Evolutionary conservation across 37 sponge, comb jelly and placozoan genomes (phyloP).

Genomic region (Haliclona indistincta): DNA sequence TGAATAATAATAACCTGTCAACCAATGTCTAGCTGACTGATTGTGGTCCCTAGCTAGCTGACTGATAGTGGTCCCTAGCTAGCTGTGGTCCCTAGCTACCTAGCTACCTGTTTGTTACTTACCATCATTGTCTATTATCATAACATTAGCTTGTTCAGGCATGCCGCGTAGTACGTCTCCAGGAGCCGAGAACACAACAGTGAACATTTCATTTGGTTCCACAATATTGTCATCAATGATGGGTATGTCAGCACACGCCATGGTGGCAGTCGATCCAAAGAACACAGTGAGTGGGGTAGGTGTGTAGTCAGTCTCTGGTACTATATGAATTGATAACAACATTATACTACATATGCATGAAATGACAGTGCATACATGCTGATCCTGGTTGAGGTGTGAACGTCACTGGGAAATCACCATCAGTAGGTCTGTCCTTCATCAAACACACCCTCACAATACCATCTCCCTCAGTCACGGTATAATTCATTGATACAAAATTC

Average conservation of each 20-base stretch:
- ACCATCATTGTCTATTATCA: conserved; percentile 13
- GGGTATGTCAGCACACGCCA: not conserved
- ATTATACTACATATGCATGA: not conserved
- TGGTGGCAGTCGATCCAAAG: not conserved
- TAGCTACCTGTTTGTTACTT: not conserved
- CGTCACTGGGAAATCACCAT: not conserved
- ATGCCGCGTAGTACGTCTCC: no score
- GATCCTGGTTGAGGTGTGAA: not conserved
- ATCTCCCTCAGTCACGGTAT: conserved; percentile 16
- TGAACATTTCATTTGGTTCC: conserved; percentile 2
- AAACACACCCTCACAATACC: conserved; percentile 10
- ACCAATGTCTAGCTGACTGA: no score
- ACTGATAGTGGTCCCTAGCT: no score
- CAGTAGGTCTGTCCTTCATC: not conserved
- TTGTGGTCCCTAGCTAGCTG: no score
- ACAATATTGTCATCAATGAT: conserved; percentile 7
- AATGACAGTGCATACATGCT: conserved; percentile 25
- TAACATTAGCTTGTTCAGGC: no score
- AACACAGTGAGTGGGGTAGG: not conserved
- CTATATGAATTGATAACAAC: not conserved
- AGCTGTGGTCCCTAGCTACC: not conserved
- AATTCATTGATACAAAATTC: not conserved
- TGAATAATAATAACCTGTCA: no score
- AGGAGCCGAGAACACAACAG: not conserved
- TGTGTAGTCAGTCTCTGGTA: not conserved